Base-by-base conservation (phyloP, 2,888 invertebrate species). In the Caenorhabditis drosophilae region DNA sequence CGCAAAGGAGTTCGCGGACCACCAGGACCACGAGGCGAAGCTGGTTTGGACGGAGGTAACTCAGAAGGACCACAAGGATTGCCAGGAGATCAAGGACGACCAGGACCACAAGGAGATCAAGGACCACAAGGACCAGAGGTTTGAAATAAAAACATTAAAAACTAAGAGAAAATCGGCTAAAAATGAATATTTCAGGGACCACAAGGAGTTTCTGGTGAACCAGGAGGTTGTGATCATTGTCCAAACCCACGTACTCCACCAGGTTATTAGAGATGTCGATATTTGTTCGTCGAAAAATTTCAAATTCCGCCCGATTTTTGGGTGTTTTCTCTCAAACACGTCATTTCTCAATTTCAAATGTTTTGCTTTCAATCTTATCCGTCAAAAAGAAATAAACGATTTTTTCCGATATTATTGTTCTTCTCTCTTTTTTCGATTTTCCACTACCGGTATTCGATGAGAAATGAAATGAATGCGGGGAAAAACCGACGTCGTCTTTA, bases 221-320 rank as follows among this genome's bases (percentile, higher is more conserved):
- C 51, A 48, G 69, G 69, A 53, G 55, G 59, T 25, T 73, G 73
- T 45, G 73, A 73, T 40, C 70, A 75, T 48, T 75, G 76, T 52
- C 77, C 76, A 49, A 57, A 70, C 27, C 77, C 77, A 49, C 61
- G 78, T 50, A 78, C 78, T 26, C 77, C 78, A 38, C 78, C 78
- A 53, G 78, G 78, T 53, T 78, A 78, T 69, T 78, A 73, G 68
- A 69, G 42, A 20, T 51, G 26, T 25, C 23, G 15, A 20, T n/a
- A n/a, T n/a, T n/a, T n/a, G n/a, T n/a, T n/a, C n/a, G n/a, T n/a
- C n/a, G n/a, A n/a, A n/a, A n/a, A n/a, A n/a, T n/a, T n/a, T n/a
- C n/a, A 12, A 16, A 36, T 23, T 34, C 25, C 52, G 52, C 52
- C 52, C 44, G 22, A n/a, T n/a, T n/a, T 41, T 35, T 18, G 20